Evolutionary conservation across 2,888 invertebrate genomes (phyloP), one percentile per base, ranked within the genome.

Genomic region (Catocala sponsa): DNA sequence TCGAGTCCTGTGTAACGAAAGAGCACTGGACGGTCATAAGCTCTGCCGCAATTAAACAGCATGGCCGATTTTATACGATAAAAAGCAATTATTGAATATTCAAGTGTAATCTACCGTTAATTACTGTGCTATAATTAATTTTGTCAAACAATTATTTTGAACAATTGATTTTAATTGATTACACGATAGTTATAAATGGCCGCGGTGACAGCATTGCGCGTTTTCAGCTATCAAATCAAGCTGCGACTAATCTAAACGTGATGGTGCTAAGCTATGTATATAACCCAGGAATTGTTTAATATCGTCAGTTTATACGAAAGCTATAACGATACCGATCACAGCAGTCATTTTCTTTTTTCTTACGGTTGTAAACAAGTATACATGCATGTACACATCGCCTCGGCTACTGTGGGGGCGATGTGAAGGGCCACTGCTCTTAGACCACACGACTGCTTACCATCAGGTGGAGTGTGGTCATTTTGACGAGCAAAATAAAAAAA

Each of bases 1-100:
- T 82, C 74, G 80, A 71, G 76, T 80, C 83, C 82, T 83, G 83
- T 86, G 84, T 84, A 84, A 81, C 72, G 83, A 84, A 81, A 81
- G 81, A 75, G 78, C 74, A 73, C 66, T 61, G 61, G 33, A 60
- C 65, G 60, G 65, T 55, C 72, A 71, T 76, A 74, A 78, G 63
- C 74, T 54, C 63, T 38, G 70, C 80, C 81, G 65, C 82, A 79
- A 75, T 79, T 77, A 68, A 74, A 78, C 55, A 61, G 63, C 33
- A 44, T 59, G 63, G 51, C 50, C 63, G 61, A 56, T 72, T 71
- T 71, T 69, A 66, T 70, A 63, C 71, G 63, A 74, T 72, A 76
- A 80, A 81, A 80, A 76, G 74, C 74, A 67, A 75, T 80, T 74
- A 82, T 74, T 72, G 70, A 69, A 72, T 72, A 76, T 73, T 74